These are phyloP conservation scores for Varroa destructor DNA, from an alignment of 1,140 invertebrate species.

Conservation along the genomic window DNA sequence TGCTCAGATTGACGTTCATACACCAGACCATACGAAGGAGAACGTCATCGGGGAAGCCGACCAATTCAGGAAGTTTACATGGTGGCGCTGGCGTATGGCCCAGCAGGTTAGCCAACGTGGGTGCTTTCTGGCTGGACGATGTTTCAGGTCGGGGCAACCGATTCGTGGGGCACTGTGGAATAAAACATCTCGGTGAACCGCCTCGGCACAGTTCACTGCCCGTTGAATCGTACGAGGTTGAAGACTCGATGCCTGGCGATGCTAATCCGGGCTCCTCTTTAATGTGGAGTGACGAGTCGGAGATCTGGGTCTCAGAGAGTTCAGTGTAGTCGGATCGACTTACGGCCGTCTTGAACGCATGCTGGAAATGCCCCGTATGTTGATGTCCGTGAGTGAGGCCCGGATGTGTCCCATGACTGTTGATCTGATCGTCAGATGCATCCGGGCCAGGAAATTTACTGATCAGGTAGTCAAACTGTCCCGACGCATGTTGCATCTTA, in stretches of 20 bases:
- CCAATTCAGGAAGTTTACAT: not conserved
- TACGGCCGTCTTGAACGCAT: constrained; percentile 20
- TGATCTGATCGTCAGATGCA: constrained; percentile 11
- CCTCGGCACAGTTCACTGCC: constrained; percentile 7
- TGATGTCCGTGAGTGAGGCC: too few species aligned
- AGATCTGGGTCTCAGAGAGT: constrained; percentile 23
- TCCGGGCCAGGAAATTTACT: constrained; percentile 7
- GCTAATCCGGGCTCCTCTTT: constrained; percentile 17
- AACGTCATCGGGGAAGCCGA: constrained; percentile 24
- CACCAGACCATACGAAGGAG: constrained; percentile 25
- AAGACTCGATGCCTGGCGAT: constrained; percentile 21
- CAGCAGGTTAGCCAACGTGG: constrained; percentile 13
- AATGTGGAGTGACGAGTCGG: constrained; percentile 21
- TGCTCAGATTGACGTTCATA: constrained; percentile 26
- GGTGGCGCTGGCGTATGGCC: constrained; percentile 15
- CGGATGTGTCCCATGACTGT: not conserved
- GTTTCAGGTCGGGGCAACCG: constrained; percentile 7
- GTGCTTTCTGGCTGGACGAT: not conserved
- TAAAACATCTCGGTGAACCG: constrained; percentile 15
- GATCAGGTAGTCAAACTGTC: constrained; percentile 26
- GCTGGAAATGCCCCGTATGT: not conserved
- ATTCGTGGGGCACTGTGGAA: constrained; percentile 18
- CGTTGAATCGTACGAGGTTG: constrained; percentile 10
- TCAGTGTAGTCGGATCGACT: constrained; percentile 22
- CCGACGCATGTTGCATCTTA: constrained; percentile 23